phyloP scores from a whole-genome alignment of 1,140 invertebrate genomes.

The Heliothis virescens region DNA sequence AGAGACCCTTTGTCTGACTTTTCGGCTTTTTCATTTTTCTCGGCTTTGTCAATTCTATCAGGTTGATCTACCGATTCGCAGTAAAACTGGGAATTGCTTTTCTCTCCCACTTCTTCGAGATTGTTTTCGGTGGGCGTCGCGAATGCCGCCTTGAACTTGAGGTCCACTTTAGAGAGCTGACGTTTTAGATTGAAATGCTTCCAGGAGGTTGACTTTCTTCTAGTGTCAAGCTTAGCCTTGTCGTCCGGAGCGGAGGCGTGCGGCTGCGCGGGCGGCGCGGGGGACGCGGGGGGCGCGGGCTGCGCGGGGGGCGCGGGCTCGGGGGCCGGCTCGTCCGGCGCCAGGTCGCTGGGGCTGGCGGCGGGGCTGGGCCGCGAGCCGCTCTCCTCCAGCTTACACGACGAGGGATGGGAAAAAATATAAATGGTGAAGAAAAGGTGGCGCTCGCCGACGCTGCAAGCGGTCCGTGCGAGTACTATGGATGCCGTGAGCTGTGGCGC shows the following conservation, averaged over 20 bases:
- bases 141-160: conserved; percentile 91
- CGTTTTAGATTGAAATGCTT: conserved; percentile 92
- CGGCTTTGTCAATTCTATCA: too few relatives aligned
- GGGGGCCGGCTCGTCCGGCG: conserved; percentile 48
- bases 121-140: conserved; percentile 82
- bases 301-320: conserved; percentile 58
- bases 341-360: conserved; percentile 57
- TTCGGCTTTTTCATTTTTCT: too few relatives aligned
- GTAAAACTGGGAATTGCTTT: conserved; percentile 83
- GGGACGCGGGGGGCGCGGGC: too few relatives aligned
- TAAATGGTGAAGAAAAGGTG: conserved; percentile 59
- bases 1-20: too few relatives aligned
- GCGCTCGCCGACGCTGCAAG: conserved; percentile 50
- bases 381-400: conserved; percentile 75
- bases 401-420: conserved; percentile 67
- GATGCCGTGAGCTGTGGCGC: conserved; percentile 19
- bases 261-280: conserved; percentile 60
- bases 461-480: conserved; percentile 21
- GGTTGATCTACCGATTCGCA: conserved; percentile 73
- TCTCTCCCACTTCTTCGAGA: conserved; percentile 64
- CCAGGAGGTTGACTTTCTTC: conserved; percentile 89
- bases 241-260: conserved; percentile 70
- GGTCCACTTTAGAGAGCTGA: conserved; percentile 92
- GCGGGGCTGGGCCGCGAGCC: conserved; percentile 60
- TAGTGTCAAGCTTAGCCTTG: conserved; percentile 66